Evolutionary conservation across 2,888 invertebrate genomes (phyloP).

Genomic region (Halictus ligatus): DNA sequence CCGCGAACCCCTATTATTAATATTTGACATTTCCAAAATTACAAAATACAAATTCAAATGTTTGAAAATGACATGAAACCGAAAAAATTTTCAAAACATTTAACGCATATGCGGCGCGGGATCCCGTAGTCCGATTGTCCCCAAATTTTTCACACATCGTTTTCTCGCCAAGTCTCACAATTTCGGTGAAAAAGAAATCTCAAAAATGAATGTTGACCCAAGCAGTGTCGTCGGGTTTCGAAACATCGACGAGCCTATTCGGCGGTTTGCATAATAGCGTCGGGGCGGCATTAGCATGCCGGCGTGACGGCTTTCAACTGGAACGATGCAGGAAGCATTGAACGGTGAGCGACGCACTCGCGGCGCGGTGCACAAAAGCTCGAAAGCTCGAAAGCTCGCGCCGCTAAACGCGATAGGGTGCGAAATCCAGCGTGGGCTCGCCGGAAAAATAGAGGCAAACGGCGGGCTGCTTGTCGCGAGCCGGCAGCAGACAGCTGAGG

Average conservation of each 20-base stretch:
- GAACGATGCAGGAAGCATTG: constrained; percentile 19
- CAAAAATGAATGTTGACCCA: too few relatives aligned
- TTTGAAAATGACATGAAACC: too few relatives aligned
- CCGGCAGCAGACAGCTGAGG: constrained; percentile 1
- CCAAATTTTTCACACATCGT: too few relatives aligned
- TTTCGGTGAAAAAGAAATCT: too few relatives aligned
- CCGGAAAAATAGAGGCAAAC: constrained; percentile 13
- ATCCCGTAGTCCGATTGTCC: too few relatives aligned
- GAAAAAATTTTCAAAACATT: too few relatives aligned
- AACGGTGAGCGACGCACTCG: constrained; percentile 38
- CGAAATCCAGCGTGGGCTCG: constrained; percentile 15
- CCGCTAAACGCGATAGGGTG: constrained; percentile 20
- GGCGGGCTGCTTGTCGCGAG: not conserved
- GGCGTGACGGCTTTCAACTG: constrained; percentile 21
- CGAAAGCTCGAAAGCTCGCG: constrained; percentile 1
- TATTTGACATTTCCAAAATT: too few relatives aligned
- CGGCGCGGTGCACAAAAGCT: constrained; percentile 25
- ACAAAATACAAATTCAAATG: too few relatives aligned
- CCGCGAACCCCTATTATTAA: not conserved
- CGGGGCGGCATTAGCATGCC: constrained; percentile 19
- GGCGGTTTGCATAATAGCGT: constrained; percentile 5
- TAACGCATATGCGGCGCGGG: too few relatives aligned
- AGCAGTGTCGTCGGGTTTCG: not conserved
- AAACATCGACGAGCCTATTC: constrained; percentile 3
- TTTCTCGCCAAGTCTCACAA: too few relatives aligned